These are phyloP conservation scores for Amiota minor DNA, from an alignment of 2,888 invertebrate genomes.

Conservation along the genomic window DNA sequence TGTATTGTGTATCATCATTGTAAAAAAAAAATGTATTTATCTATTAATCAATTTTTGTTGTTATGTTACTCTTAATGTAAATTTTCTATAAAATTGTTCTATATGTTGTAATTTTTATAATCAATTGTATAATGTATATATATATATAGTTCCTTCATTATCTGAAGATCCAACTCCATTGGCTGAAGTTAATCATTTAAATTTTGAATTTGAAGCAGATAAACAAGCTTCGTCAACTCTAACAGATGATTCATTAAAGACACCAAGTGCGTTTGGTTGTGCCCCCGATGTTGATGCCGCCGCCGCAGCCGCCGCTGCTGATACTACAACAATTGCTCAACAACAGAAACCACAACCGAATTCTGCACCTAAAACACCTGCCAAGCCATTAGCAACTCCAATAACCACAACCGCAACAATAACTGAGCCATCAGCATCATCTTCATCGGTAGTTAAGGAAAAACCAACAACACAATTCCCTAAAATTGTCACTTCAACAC, in stretches of 20 bases:
- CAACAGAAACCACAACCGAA: conserved; percentile 26
- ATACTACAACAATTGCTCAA: conserved; percentile 30
- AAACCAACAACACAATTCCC: conserved; percentile 31
- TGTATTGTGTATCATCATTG: conserved; percentile 29
- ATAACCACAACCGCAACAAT: conserved; percentile 28
- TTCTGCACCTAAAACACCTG: conserved; percentile 42
- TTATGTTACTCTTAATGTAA: conserved; percentile 5
- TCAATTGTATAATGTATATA: conserved; percentile 28
- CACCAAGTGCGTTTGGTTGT: conserved; percentile 56
- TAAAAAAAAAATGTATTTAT: too few species aligned
- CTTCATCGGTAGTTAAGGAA: conserved; percentile 30
- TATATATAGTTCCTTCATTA: conserved; percentile 71
- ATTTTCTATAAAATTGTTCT: not conserved
- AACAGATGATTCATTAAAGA: conserved; percentile 60
- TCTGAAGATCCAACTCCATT: conserved; percentile 74
- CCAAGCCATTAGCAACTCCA: conserved; percentile 38
- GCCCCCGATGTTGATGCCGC: conserved; percentile 9
- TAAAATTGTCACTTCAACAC: conserved; percentile 65
- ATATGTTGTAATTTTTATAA: conserved; percentile 13
- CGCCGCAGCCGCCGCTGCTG: conserved; percentile 24
- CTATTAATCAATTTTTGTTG: conserved; percentile 12
- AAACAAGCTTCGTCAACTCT: conserved; percentile 47
- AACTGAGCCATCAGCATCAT: conserved; percentile 33
- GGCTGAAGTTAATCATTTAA: conserved; percentile 72
- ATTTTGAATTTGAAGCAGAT: conserved; percentile 72